A percentile compares a stretch with the other conserved stretches of the same genome.
Conservation (phyloP, 2,797 vertebrate species). For the Enteromius viviparus region DNA sequence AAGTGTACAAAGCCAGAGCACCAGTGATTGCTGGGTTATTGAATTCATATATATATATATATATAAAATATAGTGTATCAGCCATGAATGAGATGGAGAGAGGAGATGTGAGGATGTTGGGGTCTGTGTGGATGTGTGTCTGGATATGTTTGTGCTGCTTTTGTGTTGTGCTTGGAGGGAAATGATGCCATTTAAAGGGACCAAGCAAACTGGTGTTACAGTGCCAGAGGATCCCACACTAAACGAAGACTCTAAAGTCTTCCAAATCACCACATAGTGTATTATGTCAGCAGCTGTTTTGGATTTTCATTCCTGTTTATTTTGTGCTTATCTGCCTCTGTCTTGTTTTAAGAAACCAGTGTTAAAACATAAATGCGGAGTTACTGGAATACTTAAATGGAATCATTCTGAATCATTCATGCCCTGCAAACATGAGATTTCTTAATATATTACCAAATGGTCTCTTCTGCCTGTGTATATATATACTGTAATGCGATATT, state of each 20-base stretch:
- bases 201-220: slow-evolving; percentile 78
- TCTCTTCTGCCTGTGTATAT: slow-evolving; percentile 26
- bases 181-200: slow-evolving; percentile 79
- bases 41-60: slow-evolving; percentile 75
- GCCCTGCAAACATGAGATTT: slow-evolving; percentile 2
- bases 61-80: slow-evolving; percentile 68
- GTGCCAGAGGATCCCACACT: slow-evolving; percentile 72
- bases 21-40: slow-evolving; percentile 80
- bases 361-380: slow-evolving; percentile 18
- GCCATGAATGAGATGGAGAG: slow-evolving; percentile 68
- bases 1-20: slow-evolving; percentile 83
- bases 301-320: slow-evolving; percentile 13
- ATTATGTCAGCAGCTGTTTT: slow-evolving; percentile 65
- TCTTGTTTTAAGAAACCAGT: slow-evolving; percentile 30
- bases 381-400: not conserved
- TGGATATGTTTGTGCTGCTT: slow-evolving; percentile 77
- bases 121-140: slow-evolving; percentile 46
- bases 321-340: slow-evolving; percentile 4
- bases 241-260: slow-evolving; percentile 69
- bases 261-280: slow-evolving; percentile 68
- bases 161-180: slow-evolving; percentile 61
- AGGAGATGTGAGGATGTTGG: slow-evolving; percentile 65
- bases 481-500: not conserved
- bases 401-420: not conserved
- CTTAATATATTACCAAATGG: slow-evolving; percentile 34